Evolutionary conservation across 2,888 invertebrate species (phyloP), one percentile per base, ranked within the genome.

Genomic region (Zaprionus obscuricornis): DNA sequence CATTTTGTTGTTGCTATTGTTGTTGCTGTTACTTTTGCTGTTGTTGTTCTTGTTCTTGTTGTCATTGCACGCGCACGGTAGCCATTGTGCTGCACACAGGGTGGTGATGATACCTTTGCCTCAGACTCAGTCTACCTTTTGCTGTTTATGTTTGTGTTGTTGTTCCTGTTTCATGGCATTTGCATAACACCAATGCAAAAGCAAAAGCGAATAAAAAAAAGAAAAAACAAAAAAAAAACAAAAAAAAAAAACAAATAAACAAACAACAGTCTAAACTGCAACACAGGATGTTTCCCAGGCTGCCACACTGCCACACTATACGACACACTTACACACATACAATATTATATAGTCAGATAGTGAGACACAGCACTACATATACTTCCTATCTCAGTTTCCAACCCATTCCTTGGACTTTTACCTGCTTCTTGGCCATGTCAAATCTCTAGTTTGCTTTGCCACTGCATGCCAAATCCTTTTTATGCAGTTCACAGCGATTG

Each of bases 81-180:
- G 74, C 85, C 75, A 79, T 79, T 84, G 79, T 79, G 63, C 75
- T 82, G 82, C 79, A 71, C 85, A 77, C 85, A 79, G 79, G 85
- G 79, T 84, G 79, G 82, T 82, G 60, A 17, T 17, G 45, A 5
- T n/a, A n/a, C n/a, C n/a, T n/a, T 7, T 22, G 22, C 5, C 22
- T 7, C 18, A 16, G 49, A 18, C 49, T 11, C 17, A 10, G 33
- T 40, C 58, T 31, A n/a, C 37, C 54, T 46, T 34, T 37, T 58
- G 37, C 46, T 58, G 64, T 33, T 56, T 59, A 55, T 64, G 75
- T 66, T 70, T 43, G 40, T 68, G 67, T 43, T 45, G 20, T 58
- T 51, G n/a, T 36, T 4, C 22, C 26, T 59, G 59, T 37, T 59
- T 34, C 52, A 40, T 62, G 65, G 66, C 66, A 79, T 79, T 79